Conservation (phyloP, 2,888 invertebrate genomes). For the Peribatodes rhomboidaria region DNA sequence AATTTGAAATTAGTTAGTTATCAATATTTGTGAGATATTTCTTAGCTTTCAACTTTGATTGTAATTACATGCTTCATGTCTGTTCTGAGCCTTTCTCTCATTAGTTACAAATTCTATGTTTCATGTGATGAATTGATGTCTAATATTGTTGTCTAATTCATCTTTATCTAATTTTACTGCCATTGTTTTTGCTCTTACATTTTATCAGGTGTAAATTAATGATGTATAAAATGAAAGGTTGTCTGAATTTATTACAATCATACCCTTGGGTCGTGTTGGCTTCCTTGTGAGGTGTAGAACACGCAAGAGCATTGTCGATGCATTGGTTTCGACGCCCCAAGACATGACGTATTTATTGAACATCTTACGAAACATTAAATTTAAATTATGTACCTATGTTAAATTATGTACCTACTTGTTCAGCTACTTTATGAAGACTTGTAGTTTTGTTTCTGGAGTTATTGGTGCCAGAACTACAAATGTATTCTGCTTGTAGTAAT, state of each 20-base stretch:
- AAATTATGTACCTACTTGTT: constrained; percentile 46
- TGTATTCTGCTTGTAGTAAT: constrained; percentile 23
- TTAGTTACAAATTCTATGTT: constrained; percentile 20
- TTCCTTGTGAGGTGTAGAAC: constrained; percentile 72
- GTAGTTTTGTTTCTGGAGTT: constrained; percentile 47
- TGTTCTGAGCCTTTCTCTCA: constrained; percentile 22
- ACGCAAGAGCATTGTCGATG: constrained; percentile 55
- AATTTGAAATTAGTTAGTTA: constrained; percentile 63
- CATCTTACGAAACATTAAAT: constrained; percentile 49
- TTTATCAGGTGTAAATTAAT: constrained; percentile 64
- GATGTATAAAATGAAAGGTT: constrained; percentile 68
- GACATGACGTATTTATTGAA: constrained; percentile 73
- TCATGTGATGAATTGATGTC: constrained; percentile 16
- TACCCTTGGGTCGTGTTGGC: constrained; percentile 74
- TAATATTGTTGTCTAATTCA: constrained; percentile 10
- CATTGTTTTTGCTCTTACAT: constrained; percentile 28
- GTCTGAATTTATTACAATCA: constrained; percentile 77
- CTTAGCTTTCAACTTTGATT: constrained; percentile 47
- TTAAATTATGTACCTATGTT: constrained; percentile 47
- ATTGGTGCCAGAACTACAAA: constrained; percentile 38
- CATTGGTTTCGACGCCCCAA: constrained; percentile 70
- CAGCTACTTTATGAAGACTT: constrained; percentile 50
- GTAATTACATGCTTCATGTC: constrained; percentile 54
- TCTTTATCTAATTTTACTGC: background rate
- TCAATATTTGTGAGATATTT: constrained; percentile 55